Conservation (phyloP, 2,888 invertebrate genomes). For the Drosophila atripex region DNA sequence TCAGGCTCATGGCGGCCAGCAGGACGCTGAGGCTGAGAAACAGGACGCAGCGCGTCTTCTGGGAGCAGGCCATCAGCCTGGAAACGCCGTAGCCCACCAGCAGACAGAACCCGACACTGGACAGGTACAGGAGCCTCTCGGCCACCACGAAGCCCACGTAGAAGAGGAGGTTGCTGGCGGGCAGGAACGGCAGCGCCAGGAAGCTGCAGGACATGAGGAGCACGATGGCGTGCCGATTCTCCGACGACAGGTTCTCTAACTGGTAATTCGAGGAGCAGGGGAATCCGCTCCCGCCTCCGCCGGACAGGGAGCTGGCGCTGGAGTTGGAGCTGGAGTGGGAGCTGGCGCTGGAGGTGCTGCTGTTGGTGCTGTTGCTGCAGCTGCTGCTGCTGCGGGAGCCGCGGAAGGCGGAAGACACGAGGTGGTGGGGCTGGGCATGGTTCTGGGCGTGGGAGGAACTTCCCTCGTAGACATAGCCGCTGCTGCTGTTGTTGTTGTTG, state of each 20-base stretch:
- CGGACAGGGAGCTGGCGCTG: conserved; percentile 53
- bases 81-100: conserved; percentile 91
- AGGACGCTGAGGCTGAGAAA: conserved; percentile 85
- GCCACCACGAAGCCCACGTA: conserved; percentile 99
- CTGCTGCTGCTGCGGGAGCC: conserved; percentile 83
- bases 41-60: conserved; percentile 73
- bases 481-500: conserved; percentile 61
- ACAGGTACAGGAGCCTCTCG: conserved; percentile 97
- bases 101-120: conserved; percentile 97
- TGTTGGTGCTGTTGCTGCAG: conserved; percentile 83
- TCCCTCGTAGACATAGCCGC: conserved; percentile 46
- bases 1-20: conserved; percentile 89
- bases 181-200: conserved; percentile 95
- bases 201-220: conserved; percentile 89
- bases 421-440: conserved; percentile 61
- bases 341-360: conserved; percentile 84
- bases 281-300: conserved; percentile 80
- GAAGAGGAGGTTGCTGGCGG: conserved; percentile 97
- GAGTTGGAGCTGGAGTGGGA: conserved; percentile 64
- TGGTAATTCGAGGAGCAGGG: conserved; percentile 45
- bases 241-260: conserved; percentile 46
- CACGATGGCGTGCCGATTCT: conserved; percentile 73
- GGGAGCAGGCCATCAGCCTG: conserved; percentile 76
- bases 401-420: conserved; percentile 78
- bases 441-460: conserved; percentile 7